A percentile compares a stretch with the other conserved stretches of the same genome.
phyloP scores from a whole-genome alignment of 2,888 invertebrate species.

The Drosophila austrosaltans region DNA sequence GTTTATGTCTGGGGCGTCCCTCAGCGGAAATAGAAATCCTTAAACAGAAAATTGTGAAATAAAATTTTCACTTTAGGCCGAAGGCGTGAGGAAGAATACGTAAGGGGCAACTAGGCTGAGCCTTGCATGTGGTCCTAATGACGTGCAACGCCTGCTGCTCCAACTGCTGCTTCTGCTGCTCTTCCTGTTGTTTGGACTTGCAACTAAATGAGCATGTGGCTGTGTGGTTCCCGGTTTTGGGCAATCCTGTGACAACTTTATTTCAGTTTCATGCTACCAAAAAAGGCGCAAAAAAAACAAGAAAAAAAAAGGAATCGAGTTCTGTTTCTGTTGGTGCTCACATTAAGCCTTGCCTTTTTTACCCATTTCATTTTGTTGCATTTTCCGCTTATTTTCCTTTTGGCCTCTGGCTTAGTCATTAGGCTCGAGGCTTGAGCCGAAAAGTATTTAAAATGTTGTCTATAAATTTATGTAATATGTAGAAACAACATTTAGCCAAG shows the following conservation, averaged over 20 bases:
- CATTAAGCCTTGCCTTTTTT: constrained; percentile 5
- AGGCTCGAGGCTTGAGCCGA: constrained; percentile 46
- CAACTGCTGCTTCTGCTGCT: not conserved
- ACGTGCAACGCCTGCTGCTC: constrained; percentile 62
- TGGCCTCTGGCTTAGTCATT: constrained; percentile 61
- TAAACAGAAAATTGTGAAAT: constrained; percentile 71
- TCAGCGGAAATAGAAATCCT: constrained; percentile 74
- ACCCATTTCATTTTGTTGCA: constrained; percentile 40
- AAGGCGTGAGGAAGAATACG: constrained; percentile 33
- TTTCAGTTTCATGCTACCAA: constrained; percentile 49
- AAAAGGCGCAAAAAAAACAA: not conserved
- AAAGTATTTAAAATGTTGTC: constrained; percentile 46
- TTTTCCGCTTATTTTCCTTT: constrained; percentile 58
- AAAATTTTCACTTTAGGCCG: constrained; percentile 72
- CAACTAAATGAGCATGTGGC: constrained; percentile 67
- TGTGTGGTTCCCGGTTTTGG: constrained; percentile 32
- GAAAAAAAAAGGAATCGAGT: not conserved
- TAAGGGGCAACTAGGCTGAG: constrained; percentile 42
- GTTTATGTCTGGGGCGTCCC: constrained; percentile 53
- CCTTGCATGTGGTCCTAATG: constrained; percentile 71
- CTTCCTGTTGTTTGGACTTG: constrained; percentile 31
- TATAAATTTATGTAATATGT: constrained; percentile 36
- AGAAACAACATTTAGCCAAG: constrained; percentile 34
- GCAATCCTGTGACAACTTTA: constrained; percentile 66
- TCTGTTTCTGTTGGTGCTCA: constrained; percentile 19